Conservation (phyloP, 2,797 vertebrate genomes). For the Orientallactaga sibirica region DNA sequence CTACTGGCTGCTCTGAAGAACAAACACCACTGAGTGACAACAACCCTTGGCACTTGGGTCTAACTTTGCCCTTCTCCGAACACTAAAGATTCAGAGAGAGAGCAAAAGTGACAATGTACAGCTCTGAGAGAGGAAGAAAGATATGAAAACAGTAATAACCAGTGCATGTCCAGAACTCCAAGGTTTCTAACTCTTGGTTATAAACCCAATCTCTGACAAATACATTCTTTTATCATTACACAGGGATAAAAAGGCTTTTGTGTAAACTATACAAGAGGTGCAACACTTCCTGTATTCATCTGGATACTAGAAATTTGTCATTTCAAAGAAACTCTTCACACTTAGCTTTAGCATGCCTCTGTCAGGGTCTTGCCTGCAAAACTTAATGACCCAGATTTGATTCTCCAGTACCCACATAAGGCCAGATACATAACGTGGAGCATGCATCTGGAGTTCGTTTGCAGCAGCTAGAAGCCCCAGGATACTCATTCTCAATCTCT, state of each 20-base stretch:
- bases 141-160: no score
- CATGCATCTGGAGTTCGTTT: no score
- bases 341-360: neutral
- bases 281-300: neutral
- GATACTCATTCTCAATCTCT: no score
- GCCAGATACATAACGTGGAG: no score
- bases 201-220: neutral
- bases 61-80: neutral
- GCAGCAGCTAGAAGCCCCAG: no score
- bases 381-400: no score
- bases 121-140: neutral
- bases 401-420: no score
- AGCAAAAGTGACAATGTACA: neutral
- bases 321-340: conserved; percentile 22
- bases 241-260: neutral
- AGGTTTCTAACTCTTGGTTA: neutral
- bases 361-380: neutral
- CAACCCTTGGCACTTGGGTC: neutral
- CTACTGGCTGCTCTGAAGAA: neutral
- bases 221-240: neutral
- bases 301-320: neutral
- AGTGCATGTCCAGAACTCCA: neutral
- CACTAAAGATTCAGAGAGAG: neutral
- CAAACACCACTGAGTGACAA: neutral
- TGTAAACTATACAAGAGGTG: neutral